These are phyloP conservation scores for Drosophila pseudoobscura DNA, from an alignment of 1,140 invertebrate species.

Conservation along the genomic window DNA sequence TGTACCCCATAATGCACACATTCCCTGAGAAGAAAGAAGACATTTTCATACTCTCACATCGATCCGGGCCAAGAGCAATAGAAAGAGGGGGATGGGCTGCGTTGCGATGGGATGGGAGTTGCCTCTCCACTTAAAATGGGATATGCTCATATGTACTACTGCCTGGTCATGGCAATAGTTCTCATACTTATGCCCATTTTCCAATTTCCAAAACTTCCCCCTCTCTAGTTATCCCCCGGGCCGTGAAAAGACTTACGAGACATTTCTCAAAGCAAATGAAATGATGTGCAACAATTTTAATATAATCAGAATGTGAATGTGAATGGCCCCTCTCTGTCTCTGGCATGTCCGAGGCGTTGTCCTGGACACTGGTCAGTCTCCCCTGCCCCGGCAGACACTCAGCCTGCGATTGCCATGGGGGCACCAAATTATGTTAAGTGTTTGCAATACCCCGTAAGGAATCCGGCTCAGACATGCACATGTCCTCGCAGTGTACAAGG, in stretches of 20 bases:
- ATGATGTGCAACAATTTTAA: conserved; percentile 74
- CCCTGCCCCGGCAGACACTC: background rate
- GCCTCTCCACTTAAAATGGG: background rate
- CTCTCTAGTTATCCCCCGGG: background rate
- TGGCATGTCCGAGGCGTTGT: conserved; percentile 28
- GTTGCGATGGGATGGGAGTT: too few relatives aligned
- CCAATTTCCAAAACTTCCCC: conserved; percentile 19
- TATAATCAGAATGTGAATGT: conserved; percentile 46
- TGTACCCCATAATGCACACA: conserved; percentile 42
- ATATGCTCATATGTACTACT: too few relatives aligned
- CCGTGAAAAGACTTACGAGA: conserved; percentile 10
- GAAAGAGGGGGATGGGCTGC: too few relatives aligned
- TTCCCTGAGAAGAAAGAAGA: background rate
- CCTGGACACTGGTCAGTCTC: conserved; percentile 65
- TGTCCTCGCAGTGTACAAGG: background rate
- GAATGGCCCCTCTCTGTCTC: background rate
- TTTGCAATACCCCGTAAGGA: conserved; percentile 15
- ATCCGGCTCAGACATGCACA: conserved; percentile 8
- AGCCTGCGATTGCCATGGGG: conserved; percentile 47
- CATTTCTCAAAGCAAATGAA: conserved; percentile 41
- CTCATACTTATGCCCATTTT: conserved; percentile 3
- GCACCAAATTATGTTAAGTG: conserved; percentile 58
- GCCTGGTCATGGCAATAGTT: conserved; percentile 15
- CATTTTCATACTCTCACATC: too few relatives aligned
- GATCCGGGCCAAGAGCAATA: too few relatives aligned